phyloP scores from a whole-genome alignment of 2,888 invertebrate genomes.

The Operophtera brumata region DNA sequence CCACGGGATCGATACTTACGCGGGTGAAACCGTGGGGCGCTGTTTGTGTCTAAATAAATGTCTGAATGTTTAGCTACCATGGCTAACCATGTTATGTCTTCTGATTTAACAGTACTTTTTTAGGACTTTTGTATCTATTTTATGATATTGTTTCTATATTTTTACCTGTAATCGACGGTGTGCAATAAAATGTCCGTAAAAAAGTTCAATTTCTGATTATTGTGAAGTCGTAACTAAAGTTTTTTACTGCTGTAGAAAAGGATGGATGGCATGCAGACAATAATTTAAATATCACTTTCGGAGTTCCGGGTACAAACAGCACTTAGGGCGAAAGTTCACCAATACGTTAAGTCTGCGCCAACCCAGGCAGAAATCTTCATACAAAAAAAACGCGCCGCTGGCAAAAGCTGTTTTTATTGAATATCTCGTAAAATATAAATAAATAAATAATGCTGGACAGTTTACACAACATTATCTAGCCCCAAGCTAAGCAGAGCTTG shows the following conservation, averaged over 20 bases:
- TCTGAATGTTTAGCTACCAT: neutral
- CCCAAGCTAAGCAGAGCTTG: too few relatives aligned
- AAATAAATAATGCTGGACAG: too few relatives aligned
- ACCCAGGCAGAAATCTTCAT: too few relatives aligned
- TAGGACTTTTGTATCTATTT: slow-evolving; percentile 12
- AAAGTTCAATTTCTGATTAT: slow-evolving; percentile 14
- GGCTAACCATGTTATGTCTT: neutral
- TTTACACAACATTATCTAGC: too few relatives aligned
- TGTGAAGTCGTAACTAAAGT: slow-evolving; percentile 5
- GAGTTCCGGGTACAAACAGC: neutral
- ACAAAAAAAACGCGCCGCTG: too few relatives aligned
- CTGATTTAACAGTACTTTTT: neutral
- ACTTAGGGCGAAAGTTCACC: neutral
- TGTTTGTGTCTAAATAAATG: too few relatives aligned
- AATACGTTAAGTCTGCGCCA: too few relatives aligned
- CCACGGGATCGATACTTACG: too few relatives aligned
- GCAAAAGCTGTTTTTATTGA: too few relatives aligned
- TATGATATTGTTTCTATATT: neutral
- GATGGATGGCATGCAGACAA: slow-evolving; percentile 8
- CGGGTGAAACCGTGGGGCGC: too few relatives aligned
- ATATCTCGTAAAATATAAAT: too few relatives aligned
- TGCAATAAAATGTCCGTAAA: slow-evolving; percentile 18
- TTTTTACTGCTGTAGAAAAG: slow-evolving; percentile 7
- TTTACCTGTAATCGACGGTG: slow-evolving; percentile 8
- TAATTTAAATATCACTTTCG: slow-evolving; percentile 4